Conservation (phyloP, 2,113 vertebrate species). For the Aspiorhynchus laticeps region DNA sequence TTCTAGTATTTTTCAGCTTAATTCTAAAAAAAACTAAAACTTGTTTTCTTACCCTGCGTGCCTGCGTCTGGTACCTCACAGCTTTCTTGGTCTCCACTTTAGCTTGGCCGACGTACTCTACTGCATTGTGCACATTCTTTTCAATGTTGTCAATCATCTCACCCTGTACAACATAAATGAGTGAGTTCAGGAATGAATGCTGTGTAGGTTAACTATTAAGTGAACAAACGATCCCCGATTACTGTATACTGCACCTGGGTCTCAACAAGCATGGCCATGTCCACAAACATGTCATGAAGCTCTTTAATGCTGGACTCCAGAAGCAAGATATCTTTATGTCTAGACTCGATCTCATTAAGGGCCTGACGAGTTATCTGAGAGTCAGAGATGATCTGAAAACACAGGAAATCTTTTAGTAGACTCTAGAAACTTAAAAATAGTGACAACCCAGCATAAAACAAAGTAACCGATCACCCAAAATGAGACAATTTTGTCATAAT, state of each 20-base stretch:
- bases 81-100: conserved; percentile 96
- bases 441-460: not conserved
- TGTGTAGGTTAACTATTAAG: not conserved
- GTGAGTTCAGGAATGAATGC: not conserved
- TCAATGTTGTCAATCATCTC: conserved; percentile 97
- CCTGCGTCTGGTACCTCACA: conserved; percentile 88
- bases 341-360: conserved; percentile 91
- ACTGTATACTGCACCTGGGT: conserved; percentile 81
- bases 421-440: not conserved
- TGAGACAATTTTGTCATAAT: not conserved
- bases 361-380: conserved; percentile 92
- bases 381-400: conserved; percentile 90
- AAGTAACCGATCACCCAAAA: not conserved
- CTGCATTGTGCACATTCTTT: conserved; percentile 85
- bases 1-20: no score
- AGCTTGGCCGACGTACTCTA: conserved; percentile 85
- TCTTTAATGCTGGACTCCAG: conserved; percentile 93
- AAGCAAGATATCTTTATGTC: conserved; percentile 93
- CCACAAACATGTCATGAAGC: conserved; percentile 92
- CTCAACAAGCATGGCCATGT: conserved; percentile 96
- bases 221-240: not conserved
- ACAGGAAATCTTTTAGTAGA: not conserved
- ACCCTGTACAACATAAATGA: conserved; percentile 75
- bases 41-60: conserved; percentile 81
- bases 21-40: not conserved